Percentiles rank a stretch among this genome's conserved stretches.
Conservation (phyloP, 1,140 invertebrate genomes). For the Latrodectus geometricus region DNA sequence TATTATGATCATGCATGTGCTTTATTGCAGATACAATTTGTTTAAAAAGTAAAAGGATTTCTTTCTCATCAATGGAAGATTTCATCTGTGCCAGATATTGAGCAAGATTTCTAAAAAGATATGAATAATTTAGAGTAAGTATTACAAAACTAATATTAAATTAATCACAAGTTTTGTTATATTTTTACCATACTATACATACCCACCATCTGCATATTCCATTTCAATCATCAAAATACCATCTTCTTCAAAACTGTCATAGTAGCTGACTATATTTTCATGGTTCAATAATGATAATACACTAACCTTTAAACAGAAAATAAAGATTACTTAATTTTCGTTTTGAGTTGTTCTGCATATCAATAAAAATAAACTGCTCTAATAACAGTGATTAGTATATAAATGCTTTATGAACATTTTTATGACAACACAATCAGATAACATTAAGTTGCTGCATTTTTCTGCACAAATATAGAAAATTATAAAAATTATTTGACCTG, state of each 20-base stretch:
- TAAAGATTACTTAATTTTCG: background rate
- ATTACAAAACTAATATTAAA: too few relatives aligned
- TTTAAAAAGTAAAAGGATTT: constrained; percentile 77
- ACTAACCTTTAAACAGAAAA: constrained; percentile 67
- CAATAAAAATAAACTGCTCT: background rate
- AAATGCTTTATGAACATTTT: too few relatives aligned
- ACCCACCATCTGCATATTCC: constrained; percentile 83
- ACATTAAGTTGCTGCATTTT: too few relatives aligned
- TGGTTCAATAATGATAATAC: constrained; percentile 80
- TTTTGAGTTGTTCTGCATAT: background rate
- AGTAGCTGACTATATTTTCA: constrained; percentile 81
- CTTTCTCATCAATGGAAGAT: constrained; percentile 73
- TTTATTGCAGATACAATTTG: constrained; percentile 79
- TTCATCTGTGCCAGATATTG: constrained; percentile 75
- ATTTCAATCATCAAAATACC: constrained; percentile 83
- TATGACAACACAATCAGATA: too few relatives aligned
- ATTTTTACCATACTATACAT: background rate
- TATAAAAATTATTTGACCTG: too few relatives aligned
- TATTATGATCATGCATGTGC: constrained; percentile 80
- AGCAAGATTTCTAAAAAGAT: constrained; percentile 74
- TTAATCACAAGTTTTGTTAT: too few relatives aligned
- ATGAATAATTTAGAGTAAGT: background rate
- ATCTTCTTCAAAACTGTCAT: constrained; percentile 81
- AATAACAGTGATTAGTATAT: too few relatives aligned
- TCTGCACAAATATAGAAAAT: too few relatives aligned